Evolutionary conservation across 92 coral and sea anemone genomes (phyloP).

Genomic region (Micromussa lordhowensis): DNA sequence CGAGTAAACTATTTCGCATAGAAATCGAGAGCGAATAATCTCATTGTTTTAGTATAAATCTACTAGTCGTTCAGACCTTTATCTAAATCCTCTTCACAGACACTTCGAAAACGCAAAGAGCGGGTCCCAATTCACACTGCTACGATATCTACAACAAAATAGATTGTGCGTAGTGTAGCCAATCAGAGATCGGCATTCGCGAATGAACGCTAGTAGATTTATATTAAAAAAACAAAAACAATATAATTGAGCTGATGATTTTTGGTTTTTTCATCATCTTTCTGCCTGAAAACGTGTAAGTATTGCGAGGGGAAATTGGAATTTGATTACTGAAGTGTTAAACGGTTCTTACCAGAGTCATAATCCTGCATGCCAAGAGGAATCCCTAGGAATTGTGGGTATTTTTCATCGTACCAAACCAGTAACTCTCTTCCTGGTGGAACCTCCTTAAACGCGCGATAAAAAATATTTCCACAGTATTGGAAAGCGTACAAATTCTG

Average conservation of each 20-base stretch:
- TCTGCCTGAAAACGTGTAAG: background rate
- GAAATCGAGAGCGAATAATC: no score
- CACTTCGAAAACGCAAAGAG: no score
- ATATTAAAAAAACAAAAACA: no score
- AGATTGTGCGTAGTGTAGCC: no score
- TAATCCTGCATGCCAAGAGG: constrained; percentile 79
- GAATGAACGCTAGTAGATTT: no score
- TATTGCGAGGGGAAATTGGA: background rate
- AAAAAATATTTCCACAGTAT: constrained; percentile 89
- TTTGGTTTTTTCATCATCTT: background rate
- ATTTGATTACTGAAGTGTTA: background rate
- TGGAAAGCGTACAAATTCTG: constrained; percentile 95
- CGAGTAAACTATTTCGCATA: no score
- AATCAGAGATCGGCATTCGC: no score
- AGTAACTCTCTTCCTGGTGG: constrained; percentile 86
- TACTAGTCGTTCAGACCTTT: no score
- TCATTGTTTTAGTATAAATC: no score
- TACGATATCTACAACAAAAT: no score
- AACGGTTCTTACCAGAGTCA: constrained; percentile 32
- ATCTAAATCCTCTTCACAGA: no score
- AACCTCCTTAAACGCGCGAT: constrained; percentile 92
- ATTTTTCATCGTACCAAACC: constrained; percentile 96
- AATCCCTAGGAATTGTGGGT: constrained; percentile 88
- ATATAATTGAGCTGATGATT: background rate
- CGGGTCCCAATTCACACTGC: no score